Conservation (phyloP, 2,113 vertebrate species). For the Syngnathoides biaculeatus region DNA sequence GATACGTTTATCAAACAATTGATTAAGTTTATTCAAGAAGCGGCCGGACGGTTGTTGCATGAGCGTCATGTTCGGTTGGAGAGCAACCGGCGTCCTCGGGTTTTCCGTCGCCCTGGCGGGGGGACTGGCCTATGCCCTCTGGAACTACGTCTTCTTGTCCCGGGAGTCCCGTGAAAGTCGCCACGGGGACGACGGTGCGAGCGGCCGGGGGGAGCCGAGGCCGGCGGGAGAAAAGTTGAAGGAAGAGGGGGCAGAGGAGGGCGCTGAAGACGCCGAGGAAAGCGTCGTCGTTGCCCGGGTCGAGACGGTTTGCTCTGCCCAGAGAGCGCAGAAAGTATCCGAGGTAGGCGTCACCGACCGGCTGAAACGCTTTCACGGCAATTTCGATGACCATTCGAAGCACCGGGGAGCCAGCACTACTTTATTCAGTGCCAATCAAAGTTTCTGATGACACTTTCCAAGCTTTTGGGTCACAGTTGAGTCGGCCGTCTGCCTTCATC, state of each 20-base stretch:
- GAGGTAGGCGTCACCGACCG: conserved; percentile 24
- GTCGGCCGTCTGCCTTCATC: no score
- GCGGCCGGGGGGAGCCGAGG: neutral
- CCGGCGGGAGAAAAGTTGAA: neutral
- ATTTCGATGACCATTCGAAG: neutral
- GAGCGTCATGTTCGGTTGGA: conserved; percentile 58
- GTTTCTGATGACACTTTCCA: neutral
- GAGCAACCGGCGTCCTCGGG: conserved; percentile 52
- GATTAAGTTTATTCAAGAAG: no score
- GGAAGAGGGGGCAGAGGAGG: neutral
- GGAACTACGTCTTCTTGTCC: conserved; percentile 48
- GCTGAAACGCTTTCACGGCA: neutral
- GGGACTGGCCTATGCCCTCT: conserved; percentile 64
- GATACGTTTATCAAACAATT: neutral
- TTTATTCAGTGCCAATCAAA: neutral
- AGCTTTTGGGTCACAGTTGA: neutral
- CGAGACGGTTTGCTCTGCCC: neutral
- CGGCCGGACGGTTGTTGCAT: no score
- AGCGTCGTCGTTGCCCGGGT: neutral
- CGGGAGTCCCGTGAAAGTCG: neutral
- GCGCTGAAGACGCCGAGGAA: neutral
- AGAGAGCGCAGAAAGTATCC: neutral
- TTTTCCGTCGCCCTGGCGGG: conserved; percentile 61
- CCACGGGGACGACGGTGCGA: neutral
- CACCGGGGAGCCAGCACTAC: neutral